Conservation (phyloP, 2,113 vertebrate genomes). For the Tachycineta bicolor region DNA sequence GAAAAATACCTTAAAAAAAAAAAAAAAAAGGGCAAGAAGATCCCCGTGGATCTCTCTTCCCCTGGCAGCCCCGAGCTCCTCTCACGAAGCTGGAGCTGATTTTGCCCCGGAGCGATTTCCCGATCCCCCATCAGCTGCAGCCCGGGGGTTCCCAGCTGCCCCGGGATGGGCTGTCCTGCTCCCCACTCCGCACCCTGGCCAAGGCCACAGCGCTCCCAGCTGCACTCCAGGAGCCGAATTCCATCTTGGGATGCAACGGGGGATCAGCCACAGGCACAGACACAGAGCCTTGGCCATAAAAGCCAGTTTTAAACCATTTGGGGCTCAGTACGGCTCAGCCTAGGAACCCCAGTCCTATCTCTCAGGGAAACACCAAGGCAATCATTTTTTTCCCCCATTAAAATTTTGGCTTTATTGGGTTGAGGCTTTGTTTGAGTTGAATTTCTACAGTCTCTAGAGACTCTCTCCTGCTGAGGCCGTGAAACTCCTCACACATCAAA, state of each 20-base stretch:
- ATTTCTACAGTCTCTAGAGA: background rate
- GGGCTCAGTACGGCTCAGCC: fast-evolving
- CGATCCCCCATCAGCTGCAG: fast-evolving
- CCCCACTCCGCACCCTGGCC: background rate
- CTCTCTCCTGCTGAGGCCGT: fast-evolving
- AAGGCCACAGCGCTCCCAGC: background rate
- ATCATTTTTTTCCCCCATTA: fast-evolving
- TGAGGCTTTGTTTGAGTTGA: background rate
- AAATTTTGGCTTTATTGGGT: background rate
- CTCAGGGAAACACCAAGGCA: background rate
- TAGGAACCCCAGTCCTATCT: fast-evolving
- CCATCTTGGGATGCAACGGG: background rate
- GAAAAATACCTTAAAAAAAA: background rate
- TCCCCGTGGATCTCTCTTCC: fast-evolving
- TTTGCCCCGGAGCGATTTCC: background rate
- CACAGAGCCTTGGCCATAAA: fast-evolving
- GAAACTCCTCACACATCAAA: background rate
- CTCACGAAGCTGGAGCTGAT: background rate
- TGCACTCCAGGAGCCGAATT: background rate
- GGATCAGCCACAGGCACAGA: background rate
- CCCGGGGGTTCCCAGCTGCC: fast-evolving
- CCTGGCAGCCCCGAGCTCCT: background rate
- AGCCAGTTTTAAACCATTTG: background rate
- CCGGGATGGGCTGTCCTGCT: fast-evolving
- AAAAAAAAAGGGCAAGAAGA: background rate